Base-by-base conservation (phyloP, 2,888 invertebrate genomes). In the Latheticus oryzae region DNA sequence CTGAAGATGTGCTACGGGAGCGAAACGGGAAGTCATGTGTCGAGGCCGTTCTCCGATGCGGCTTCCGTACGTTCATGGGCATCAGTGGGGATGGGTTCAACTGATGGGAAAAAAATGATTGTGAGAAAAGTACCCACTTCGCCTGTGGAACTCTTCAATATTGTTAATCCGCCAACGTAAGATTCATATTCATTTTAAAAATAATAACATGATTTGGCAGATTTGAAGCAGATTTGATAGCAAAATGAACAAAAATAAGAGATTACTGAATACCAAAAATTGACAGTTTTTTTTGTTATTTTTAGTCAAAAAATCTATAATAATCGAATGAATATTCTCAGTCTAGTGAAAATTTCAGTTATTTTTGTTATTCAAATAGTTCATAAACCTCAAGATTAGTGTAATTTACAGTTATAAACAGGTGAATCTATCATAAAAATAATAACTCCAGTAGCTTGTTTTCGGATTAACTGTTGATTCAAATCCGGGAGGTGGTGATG, bases 61-160 rank as follows among this genome's bases (percentile, higher is more conserved):
- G 86, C 87, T 19, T 91, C 91, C 19, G 85, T 91, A 62, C 83
- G 90, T 62, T 91, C 91, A 35, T 84, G 91, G 69, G 90, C 91
- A 52, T 91, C 92, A 42, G 91, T 93, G 67, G 92, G 92, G 42
- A 89, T 93, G 86, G 93, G 93, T 19, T 93, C 92, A 61, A 93
- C 93, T 28, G 93, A 93, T 79, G 93, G 93, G 35, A 85, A 89
- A 69, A 90, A 90, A 81, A 85, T 93, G 84, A 91, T 91, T 69
- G 90, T 93, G 69, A 82, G 89, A 70, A 84, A 90, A 73, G 91
- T 93, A 67, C 93, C 93, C 53, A 91, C 90, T 45, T 91, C 93
- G 66, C 92, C 93, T 55, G 88, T 89, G 66, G 93, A 93, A 81
- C 83, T 93, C 67, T 89, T 93, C 76, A 92, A 89, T 81, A 87